phyloP scores from a whole-genome alignment of 2,888 invertebrate genomes.

The Ceraclea dissimilis region DNA sequence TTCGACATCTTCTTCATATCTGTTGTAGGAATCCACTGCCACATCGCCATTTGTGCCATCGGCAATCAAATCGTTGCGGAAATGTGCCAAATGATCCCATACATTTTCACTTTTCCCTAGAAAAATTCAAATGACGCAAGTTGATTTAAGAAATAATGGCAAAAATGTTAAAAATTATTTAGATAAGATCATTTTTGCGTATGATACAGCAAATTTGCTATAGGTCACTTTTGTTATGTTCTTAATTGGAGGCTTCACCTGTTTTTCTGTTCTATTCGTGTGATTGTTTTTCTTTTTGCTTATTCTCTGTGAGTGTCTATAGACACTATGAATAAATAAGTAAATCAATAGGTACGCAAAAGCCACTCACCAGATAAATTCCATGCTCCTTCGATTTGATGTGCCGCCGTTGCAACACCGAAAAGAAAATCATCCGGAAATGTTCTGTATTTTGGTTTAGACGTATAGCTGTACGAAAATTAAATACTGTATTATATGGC shows the following conservation, averaged over 20 bases:
- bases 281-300: no score
- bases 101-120: conserved; percentile 58
- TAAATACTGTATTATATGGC: no score
- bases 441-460: conserved; percentile 34
- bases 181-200: not conserved
- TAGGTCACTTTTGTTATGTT: no score
- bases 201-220: no score
- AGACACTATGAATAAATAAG: not conserved
- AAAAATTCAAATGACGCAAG: no score
- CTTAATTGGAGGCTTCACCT: no score
- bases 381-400: conserved; percentile 59
- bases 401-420: conserved; percentile 49
- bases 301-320: no score
- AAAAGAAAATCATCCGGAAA: conserved; percentile 45
- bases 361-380: conserved; percentile 53
- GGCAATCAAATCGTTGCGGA: conserved; percentile 50
- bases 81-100: conserved; percentile 51
- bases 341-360: no score
- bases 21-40: conserved; percentile 63
- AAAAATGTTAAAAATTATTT: no score
- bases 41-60: conserved; percentile 58
- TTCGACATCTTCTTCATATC: conserved; percentile 54
- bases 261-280: no score
- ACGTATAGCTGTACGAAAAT: not conserved
- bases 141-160: not conserved